Conservation (phyloP, 1,140 invertebrate species). For the Halesus radiatus region DNA sequence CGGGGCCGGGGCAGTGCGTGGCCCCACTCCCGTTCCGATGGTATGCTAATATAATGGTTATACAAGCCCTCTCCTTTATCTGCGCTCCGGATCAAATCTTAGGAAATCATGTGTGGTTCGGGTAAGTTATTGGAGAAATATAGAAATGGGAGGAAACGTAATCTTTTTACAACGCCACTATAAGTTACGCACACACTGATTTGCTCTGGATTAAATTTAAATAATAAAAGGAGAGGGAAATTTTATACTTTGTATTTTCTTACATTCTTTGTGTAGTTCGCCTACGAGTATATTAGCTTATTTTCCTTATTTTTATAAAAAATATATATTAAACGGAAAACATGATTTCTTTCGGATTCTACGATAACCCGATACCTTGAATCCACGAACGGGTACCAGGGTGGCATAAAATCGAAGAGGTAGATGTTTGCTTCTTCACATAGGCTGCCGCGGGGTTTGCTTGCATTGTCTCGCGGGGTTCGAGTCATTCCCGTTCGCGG, state of each 20-base stretch:
- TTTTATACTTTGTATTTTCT: too few relatives aligned
- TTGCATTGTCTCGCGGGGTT: constrained; percentile 47
- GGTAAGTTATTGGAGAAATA: constrained; percentile 53
- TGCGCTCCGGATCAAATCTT: constrained; percentile 56
- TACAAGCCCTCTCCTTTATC: constrained; percentile 49
- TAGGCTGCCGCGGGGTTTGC: constrained; percentile 31
- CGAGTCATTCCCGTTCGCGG: constrained; percentile 45
- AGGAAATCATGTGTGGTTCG: constrained; percentile 53
- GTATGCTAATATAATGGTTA: constrained; percentile 58
- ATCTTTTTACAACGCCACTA: constrained; percentile 47
- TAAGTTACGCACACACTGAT: constrained; percentile 24
- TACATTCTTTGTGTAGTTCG: too few relatives aligned
- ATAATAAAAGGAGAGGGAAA: background rate
- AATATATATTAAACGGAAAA: too few relatives aligned
- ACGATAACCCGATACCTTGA: background rate
- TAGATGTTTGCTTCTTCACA: constrained; percentile 7
- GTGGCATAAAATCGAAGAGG: constrained; percentile 26
- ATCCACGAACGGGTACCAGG: background rate
- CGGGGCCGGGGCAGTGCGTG: constrained; percentile 34
- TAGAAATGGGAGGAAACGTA: constrained; percentile 44
- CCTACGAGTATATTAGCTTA: too few relatives aligned
- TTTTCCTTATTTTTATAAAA: too few relatives aligned
- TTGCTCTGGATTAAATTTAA: background rate
- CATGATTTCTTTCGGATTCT: too few relatives aligned
- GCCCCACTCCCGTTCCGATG: constrained; percentile 37